Evolutionary conservation across 2,113 vertebrate species (phyloP).

Genomic region (Atrichornis clamosus): DNA sequence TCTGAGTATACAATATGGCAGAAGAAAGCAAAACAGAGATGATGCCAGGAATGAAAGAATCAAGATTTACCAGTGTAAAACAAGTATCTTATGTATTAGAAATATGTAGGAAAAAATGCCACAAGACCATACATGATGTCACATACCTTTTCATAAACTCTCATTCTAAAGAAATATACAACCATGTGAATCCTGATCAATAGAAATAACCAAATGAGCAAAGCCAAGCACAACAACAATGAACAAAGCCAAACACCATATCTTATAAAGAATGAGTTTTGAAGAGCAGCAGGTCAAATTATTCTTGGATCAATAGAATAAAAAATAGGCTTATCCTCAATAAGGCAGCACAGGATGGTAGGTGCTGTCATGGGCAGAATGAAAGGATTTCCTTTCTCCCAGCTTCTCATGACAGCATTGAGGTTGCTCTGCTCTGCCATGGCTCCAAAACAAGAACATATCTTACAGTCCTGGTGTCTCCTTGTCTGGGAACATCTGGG

Average conservation of each 20-base stretch:
- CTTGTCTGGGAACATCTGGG: neutral
- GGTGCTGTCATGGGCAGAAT: neutral
- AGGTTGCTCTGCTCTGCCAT: neutral
- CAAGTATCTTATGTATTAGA: neutral
- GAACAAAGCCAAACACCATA: neutral
- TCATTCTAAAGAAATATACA: neutral
- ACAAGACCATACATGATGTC: neutral
- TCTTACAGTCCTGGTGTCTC: neutral
- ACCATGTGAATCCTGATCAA: neutral
- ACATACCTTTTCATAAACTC: neutral
- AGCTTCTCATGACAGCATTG: neutral
- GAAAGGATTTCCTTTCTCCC: neutral
- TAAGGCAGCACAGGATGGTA: neutral
- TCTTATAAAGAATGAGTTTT: neutral
- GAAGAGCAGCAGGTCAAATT: neutral
- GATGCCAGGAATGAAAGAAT: neutral
- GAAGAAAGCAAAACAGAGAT: neutral
- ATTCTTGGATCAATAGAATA: neutral
- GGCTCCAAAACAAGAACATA: neutral
- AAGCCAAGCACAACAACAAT: too few species aligned
- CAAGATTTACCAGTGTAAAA: neutral
- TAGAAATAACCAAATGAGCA: accelerated
- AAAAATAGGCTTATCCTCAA: neutral
- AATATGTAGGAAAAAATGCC: neutral
- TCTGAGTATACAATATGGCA: neutral